These are phyloP conservation scores for Siphamia tubifer DNA, from an alignment of 2,113 vertebrate species.

Conservation along the genomic window DNA sequence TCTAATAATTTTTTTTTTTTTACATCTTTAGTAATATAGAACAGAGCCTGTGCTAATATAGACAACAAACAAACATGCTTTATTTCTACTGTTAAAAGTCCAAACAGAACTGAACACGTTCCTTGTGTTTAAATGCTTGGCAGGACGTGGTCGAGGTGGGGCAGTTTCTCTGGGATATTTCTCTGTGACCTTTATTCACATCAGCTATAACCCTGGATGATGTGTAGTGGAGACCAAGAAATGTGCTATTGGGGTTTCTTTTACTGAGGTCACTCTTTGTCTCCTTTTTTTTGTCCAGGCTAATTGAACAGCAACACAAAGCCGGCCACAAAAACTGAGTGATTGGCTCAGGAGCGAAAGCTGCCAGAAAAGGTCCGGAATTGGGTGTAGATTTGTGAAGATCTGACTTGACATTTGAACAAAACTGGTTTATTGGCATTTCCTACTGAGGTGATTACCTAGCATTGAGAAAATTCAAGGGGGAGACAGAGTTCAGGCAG, in stretches of 20 bases:
- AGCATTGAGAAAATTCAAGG: neutral
- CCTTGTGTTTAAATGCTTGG: neutral
- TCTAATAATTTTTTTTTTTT: too few relatives aligned
- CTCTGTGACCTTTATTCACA: conserved; percentile 6
- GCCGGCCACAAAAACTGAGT: conserved; percentile 40
- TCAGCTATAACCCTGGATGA: conserved; percentile 24
- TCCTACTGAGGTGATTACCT: conserved; percentile 4
- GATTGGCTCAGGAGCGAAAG: conserved; percentile 29
- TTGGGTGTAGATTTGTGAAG: conserved; percentile 16
- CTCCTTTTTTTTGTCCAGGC: conserved; percentile 17
- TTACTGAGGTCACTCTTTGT: conserved; percentile 51
- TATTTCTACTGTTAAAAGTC: too few relatives aligned
- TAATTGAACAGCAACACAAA: conserved; percentile 57
- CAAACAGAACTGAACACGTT: too few relatives aligned
- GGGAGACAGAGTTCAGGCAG: neutral
- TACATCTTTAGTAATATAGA: too few relatives aligned
- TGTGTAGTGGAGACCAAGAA: conserved; percentile 25
- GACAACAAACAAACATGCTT: too few relatives aligned
- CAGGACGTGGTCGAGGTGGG: neutral
- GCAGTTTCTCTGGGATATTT: neutral
- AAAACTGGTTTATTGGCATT: too few relatives aligned
- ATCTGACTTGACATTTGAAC: too few relatives aligned
- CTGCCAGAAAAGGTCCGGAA: conserved; percentile 27
- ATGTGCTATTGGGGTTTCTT: conserved; percentile 12
- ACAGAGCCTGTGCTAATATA: too few relatives aligned